Evolutionary conservation across 2,888 invertebrate genomes (phyloP), one percentile per base, ranked within the genome.

Genomic region (Cheilosia vernalis): DNA sequence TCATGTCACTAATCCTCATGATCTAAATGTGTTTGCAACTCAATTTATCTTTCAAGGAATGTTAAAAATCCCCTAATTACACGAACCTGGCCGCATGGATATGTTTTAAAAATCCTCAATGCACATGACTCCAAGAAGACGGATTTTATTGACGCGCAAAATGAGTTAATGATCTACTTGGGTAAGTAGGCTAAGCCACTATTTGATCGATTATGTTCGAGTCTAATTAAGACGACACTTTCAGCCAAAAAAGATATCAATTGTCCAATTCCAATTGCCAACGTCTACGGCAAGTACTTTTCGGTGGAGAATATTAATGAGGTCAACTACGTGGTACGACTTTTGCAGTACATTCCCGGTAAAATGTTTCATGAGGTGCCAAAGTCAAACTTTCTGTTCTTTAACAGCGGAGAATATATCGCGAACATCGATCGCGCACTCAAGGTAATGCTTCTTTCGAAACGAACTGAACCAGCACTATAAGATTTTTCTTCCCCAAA

Each of bases 101-200:
- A 96, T 89, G 95, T 97, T 21, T 91, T 98, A 77, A 98, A 98
- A 93, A 94, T 98, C 61, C 93, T 97, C 88, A 98, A 98, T 92
- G 94, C 96, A 0, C 92, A 96, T 90, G 97, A 98, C 91, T 96
- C 98, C 0, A 93, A 94, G 89, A 95, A 96, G 58, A 90, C 93
- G 0, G 91, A 91, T 1, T 93, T 95, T 21, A 93, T 97, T 7
- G 96, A 96, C 78, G 97, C 95, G 0, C 97, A 97, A 92, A 96
- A 94, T 87, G 94, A 95, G 87, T 92, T 96, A 87, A 94, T 97
- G 93, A 91, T 95, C 42, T 95, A 94, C 90, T 93, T 97, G 88
- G 93, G 95, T 95, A 91, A 94, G 93, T 93, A 87, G 66, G 24
- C 44, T 15, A 24, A 63, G 33, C 37, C 67, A 49, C 13, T 10